Conservation (phyloP, 2,888 invertebrate genomes). For the Tiliacea aurago region DNA sequence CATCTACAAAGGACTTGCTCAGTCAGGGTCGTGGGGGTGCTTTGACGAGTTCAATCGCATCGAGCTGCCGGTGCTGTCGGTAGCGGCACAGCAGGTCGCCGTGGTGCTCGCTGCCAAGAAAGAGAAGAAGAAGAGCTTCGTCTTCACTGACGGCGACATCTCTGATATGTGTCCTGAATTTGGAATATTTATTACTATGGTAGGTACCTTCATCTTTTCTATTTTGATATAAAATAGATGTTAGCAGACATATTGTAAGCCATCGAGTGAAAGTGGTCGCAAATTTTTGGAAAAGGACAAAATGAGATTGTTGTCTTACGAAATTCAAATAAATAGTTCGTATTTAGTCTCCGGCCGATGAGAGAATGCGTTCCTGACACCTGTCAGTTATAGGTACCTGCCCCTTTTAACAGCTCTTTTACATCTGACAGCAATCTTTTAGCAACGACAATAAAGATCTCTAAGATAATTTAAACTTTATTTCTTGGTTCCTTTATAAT, state of each 20-base stretch:
- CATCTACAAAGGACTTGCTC: conserved; percentile 98
- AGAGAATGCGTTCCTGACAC: background rate
- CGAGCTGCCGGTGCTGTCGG: conserved; percentile 96
- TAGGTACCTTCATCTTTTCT: conserved; percentile 73
- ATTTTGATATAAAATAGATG: background rate
- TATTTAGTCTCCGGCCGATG: background rate
- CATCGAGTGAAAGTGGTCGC: background rate
- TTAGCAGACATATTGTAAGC: background rate
- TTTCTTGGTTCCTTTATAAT: background rate
- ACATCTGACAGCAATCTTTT: background rate
- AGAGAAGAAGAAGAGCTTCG: conserved; percentile 97
- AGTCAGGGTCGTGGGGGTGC: conserved; percentile 99
- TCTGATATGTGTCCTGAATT: conserved; percentile 98
- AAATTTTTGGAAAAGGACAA: background rate
- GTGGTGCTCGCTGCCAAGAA: conserved; percentile 97
- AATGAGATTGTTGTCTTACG: no score
- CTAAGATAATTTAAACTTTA: background rate
- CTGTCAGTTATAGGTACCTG: background rate
- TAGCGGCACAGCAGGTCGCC: conserved; percentile 99
- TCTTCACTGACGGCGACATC: conserved; percentile 98
- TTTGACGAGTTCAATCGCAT: conserved; percentile 99
- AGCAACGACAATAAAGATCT: background rate
- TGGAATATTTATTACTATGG: conserved; percentile 99
- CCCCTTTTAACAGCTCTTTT: background rate
- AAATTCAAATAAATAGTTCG: background rate